Evolutionary conservation across 1,140 invertebrate species (phyloP).

Genomic region (Holcopasites calliopsidis): DNA sequence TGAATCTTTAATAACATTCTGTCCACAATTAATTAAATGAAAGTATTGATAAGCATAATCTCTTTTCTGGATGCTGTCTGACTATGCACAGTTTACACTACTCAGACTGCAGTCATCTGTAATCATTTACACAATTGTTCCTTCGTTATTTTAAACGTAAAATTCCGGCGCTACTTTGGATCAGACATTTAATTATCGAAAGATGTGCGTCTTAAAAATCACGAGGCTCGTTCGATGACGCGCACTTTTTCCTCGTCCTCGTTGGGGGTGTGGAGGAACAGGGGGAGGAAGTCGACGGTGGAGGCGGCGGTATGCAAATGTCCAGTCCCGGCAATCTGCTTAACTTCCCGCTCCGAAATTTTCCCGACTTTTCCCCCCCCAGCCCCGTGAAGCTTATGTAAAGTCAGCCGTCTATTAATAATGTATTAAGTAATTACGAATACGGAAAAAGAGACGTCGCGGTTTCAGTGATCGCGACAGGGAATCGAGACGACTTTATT

Average conservation of each 20-base stretch:
- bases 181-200: constrained; percentile 43
- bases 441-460: constrained; percentile 64
- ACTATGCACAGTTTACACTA: too few species aligned
- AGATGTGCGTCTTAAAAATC: constrained; percentile 34
- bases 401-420: constrained; percentile 77
- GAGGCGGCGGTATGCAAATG: constrained; percentile 72
- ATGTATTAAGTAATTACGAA: constrained; percentile 78
- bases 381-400: constrained; percentile 73
- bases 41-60: too few species aligned
- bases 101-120: too few species aligned
- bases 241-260: neutral
- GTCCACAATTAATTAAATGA: neutral
- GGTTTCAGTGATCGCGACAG: too few species aligned
- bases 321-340: constrained; percentile 74
- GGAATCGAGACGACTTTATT: too few species aligned
- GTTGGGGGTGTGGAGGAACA: neutral
- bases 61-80: too few species aligned
- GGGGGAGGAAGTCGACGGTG: constrained; percentile 19
- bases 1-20: too few species aligned
- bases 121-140: too few species aligned
- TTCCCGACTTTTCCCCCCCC: constrained; percentile 68
- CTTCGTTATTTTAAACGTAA: too few species aligned
- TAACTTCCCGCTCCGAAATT: constrained; percentile 74
- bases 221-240: constrained; percentile 29
- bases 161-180: too few species aligned